phyloP scores from a whole-genome alignment of 2,113 vertebrate genomes.

The Struthio camelus region DNA sequence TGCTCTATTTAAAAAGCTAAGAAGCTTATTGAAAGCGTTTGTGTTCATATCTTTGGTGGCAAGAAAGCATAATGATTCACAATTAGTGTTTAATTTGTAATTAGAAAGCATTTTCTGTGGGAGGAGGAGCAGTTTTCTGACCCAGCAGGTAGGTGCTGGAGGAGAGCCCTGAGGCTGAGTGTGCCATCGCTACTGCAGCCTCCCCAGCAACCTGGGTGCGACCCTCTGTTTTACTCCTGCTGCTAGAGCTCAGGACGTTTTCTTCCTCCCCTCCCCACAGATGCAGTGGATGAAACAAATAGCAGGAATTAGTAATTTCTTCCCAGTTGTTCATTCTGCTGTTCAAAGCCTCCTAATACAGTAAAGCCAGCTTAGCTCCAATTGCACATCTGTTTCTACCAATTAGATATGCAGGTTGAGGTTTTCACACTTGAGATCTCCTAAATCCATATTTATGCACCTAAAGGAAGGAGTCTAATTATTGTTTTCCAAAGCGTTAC shows the following conservation, averaged over 20 bases:
- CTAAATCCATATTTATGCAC: not conserved
- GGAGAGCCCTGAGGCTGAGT: not conserved
- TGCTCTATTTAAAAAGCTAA: slow-evolving; percentile 19
- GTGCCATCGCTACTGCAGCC: not conserved
- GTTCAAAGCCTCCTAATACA: not conserved
- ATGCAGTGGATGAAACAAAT: not conserved
- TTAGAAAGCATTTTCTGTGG: slow-evolving; percentile 47
- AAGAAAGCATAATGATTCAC: slow-evolving; percentile 15
- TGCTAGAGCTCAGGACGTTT: not conserved
- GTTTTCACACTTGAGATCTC: not conserved
- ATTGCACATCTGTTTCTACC: not conserved
- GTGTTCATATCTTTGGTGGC: not conserved
- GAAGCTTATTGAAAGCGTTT: slow-evolving; percentile 13
- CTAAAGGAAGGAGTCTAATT: not conserved
- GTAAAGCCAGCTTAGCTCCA: not conserved
- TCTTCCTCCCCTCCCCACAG: not conserved
- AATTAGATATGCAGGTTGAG: fast-evolving
- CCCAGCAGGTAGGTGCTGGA: not conserved
- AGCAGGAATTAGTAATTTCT: not conserved
- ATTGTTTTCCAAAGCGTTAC: not conserved
- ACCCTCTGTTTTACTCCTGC: not conserved
- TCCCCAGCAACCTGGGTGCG: not conserved
- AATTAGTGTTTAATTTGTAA: slow-evolving; percentile 49
- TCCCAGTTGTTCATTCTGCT: not conserved
- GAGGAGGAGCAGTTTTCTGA: not conserved